Base-by-base conservation (phyloP, 2,888 invertebrate species). In the Drosophila helvetica region DNA sequence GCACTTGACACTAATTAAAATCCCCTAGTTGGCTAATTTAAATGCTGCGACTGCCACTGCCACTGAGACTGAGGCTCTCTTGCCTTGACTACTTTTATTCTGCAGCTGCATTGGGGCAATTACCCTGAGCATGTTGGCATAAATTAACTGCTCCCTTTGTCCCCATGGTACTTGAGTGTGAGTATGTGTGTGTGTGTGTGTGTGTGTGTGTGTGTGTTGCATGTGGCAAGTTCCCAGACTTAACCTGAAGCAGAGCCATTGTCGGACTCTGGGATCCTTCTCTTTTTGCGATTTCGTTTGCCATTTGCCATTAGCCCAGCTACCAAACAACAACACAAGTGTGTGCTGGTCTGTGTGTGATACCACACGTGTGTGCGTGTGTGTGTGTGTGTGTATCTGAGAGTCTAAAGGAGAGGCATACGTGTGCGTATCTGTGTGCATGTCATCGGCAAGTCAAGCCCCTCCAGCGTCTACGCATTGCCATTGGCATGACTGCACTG, bases 1-100 rank as follows among this genome's bases (percentile, higher is more conserved):
- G 66, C 74, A 80, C 80, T 82, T 66, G 56, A 74, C 88, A 86
- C 86, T 90, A 89, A 90, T 90, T 90, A 90, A 90, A 90, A 87
- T 87, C 77, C 78, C 76, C 83, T 80, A 77, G 84, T 83, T 86
- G 80, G 79, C 77, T 81, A 84, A 88, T 90, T 90, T 88, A 88
- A 90, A 89, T 85, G 78, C 75, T 64, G 64, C 60, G 47, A 57
- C 64, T 47, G 18, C 18, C n/a, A n/a, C n/a, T n/a, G n/a, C n/a
- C n/a, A n/a, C n/a, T n/a, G n/a, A n/a, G 12, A 33, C 17, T 56
- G 54, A 5, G 15, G 6, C 15, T 46, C 25, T 27, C 22, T 50
- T 25, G 25, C 8, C 45, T 27, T 46, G 59, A 22, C 50, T 62
- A 19, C 66, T 70, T 67, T 69, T 65, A 67, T 72, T 75, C 66